These are phyloP conservation scores for Sebastes miniatus DNA, from an alignment of 2,797 vertebrate species.

Conservation along the genomic window DNA sequence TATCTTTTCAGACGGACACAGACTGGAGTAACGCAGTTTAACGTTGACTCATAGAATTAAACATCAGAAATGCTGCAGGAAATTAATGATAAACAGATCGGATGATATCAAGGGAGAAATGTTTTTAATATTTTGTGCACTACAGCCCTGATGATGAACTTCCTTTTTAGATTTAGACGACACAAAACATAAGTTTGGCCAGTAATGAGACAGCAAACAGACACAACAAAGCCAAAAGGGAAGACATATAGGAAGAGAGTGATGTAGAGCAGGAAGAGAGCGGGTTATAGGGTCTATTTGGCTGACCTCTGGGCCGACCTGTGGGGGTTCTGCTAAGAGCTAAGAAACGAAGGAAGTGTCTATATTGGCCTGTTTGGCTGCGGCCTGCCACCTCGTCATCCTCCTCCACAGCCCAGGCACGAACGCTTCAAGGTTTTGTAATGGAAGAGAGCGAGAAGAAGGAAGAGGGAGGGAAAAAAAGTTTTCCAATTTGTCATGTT, in stretches of 20 bases:
- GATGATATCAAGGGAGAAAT: not conserved
- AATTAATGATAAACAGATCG: not conserved
- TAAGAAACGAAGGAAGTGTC: slow-evolving; percentile 18
- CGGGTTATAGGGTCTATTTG: not conserved
- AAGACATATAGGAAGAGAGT: not conserved
- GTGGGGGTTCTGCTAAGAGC: slow-evolving; percentile 10
- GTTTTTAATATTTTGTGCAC: not conserved
- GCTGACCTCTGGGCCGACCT: slow-evolving; percentile 40
- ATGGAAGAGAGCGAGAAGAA: slow-evolving; percentile 37
- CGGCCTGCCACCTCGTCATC: slow-evolving; percentile 42
- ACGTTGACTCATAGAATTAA: not conserved
- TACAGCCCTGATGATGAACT: not conserved
- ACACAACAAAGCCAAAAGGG: not conserved
- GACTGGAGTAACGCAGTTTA: not conserved
- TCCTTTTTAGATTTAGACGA: not conserved
- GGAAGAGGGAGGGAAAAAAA: slow-evolving; percentile 20
- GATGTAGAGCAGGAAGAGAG: not conserved
- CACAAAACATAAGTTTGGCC: not conserved
- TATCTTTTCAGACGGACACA: slow-evolving; percentile 1
- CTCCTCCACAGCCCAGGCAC: slow-evolving; percentile 47
- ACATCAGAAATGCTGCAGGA: not conserved
- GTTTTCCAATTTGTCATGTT: slow-evolving; percentile 65
- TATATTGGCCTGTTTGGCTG: slow-evolving; percentile 25
- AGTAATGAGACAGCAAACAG: slow-evolving; percentile 19
- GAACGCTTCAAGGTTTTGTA: slow-evolving; percentile 39